phyloP scores from a whole-genome alignment of 2,888 invertebrate species.

The Cataglyphis altisquamis region DNA sequence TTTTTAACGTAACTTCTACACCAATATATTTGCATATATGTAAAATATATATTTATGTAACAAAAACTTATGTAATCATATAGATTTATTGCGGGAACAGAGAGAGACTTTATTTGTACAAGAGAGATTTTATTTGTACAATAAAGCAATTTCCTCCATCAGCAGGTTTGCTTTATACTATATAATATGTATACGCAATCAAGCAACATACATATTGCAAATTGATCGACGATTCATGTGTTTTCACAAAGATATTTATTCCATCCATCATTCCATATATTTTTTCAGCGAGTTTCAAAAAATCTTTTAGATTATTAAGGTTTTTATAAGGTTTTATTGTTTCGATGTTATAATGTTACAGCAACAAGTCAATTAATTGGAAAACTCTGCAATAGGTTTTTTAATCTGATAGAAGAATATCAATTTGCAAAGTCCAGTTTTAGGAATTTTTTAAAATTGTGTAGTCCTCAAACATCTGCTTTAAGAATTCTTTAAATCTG shows the following conservation, averaged over 20 bases:
- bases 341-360: not conserved
- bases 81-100: not conserved
- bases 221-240: not conserved
- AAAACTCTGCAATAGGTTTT: not conserved
- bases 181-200: not conserved
- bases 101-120: not conserved
- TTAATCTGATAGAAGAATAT: not conserved
- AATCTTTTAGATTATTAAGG: not conserved
- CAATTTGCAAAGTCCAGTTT: not conserved
- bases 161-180: not conserved
- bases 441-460: not conserved
- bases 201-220: not conserved
- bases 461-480: not conserved
- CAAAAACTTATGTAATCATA: not conserved
- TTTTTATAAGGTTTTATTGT: not conserved
- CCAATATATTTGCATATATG: not conserved
- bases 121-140: not conserved
- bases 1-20: not conserved
- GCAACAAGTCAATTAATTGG: not conserved
- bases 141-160: not conserved
- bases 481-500: not conserved
- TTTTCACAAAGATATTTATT: not conserved
- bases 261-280: not conserved
- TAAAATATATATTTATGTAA: not conserved
- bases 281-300: not conserved